phyloP scores from a whole-genome alignment of 2,113 vertebrate species.

The Sinocyclocheilus maitianheensis region DNA sequence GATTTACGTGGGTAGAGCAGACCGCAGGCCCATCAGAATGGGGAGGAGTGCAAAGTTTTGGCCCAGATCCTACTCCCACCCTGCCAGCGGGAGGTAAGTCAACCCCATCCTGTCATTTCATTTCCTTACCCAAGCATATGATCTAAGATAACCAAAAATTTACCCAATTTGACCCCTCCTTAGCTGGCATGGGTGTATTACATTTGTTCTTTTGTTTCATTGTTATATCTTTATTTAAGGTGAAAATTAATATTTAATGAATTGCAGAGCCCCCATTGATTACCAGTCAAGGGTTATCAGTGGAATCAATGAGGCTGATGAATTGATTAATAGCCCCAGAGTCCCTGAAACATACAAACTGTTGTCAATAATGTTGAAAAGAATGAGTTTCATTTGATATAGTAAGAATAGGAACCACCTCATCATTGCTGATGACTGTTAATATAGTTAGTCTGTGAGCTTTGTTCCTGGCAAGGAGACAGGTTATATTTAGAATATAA shows the following conservation, averaged over 20 bases:
- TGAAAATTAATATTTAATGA: neutral
- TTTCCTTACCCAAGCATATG: neutral
- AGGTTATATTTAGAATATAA: neutral
- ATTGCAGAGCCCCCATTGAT: neutral
- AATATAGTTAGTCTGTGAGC: neutral
- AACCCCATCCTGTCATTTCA: constrained; percentile 19
- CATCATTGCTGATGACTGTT: neutral
- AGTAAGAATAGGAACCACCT: neutral
- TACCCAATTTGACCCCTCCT: neutral
- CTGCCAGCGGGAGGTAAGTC: constrained; percentile 69
- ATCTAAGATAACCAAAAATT: neutral
- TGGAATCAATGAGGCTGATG: neutral
- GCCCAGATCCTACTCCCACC: constrained; percentile 54
- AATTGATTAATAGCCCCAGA: neutral
- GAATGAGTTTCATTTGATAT: neutral
- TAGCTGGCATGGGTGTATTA: neutral
- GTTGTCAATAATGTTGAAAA: neutral
- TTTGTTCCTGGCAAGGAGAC: neutral
- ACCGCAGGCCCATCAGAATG: constrained; percentile 41
- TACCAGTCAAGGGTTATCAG: constrained; percentile 11
- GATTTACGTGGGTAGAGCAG: constrained; percentile 35
- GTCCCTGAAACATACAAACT: neutral
- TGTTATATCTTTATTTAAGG: neutral
- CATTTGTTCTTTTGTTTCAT: neutral
- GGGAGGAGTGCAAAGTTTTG: constrained; percentile 44